Conservation (phyloP, 1,140 invertebrate species). For the Drosophila sturtevanti region DNA sequence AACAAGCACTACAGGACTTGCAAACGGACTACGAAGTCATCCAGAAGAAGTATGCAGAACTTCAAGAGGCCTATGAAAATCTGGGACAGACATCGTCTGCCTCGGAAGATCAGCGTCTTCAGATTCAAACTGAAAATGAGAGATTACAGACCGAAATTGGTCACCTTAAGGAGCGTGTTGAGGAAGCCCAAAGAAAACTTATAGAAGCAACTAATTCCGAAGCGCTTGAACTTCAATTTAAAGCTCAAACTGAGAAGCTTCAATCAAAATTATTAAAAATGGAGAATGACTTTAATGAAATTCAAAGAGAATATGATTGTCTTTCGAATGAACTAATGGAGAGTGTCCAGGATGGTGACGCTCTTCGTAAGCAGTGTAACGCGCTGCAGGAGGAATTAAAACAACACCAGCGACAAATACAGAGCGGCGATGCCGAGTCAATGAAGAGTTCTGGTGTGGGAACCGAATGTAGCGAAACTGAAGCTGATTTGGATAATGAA, state of each 20-base stretch:
- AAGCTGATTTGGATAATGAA: background rate
- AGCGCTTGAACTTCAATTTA: slow-evolving; percentile 14
- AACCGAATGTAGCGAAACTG: slow-evolving; percentile 19
- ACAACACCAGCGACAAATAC: slow-evolving; percentile 3
- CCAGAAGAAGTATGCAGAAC: slow-evolving; percentile 48
- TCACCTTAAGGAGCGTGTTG: slow-evolving; percentile 41
- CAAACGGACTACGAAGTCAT: slow-evolving; percentile 46
- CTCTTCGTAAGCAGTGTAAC: slow-evolving; percentile 26
- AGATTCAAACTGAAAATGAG: slow-evolving; percentile 38
- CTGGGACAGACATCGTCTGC: slow-evolving; percentile 18
- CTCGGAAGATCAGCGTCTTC: slow-evolving; percentile 20
- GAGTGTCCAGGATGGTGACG: slow-evolving; percentile 50
- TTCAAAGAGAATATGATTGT: slow-evolving; percentile 47
- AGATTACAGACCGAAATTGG: slow-evolving; percentile 50
- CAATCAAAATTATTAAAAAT: slow-evolving; percentile 19
- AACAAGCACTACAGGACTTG: slow-evolving; percentile 29
- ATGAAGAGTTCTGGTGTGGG: slow-evolving; percentile 43
- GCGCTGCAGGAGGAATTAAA: slow-evolving; percentile 31
- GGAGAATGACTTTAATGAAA: slow-evolving; percentile 9
- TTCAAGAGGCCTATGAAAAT: slow-evolving; percentile 46
- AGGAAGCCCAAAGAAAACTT: slow-evolving; percentile 42
- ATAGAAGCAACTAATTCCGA: background rate
- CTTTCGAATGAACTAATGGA: slow-evolving; percentile 58
- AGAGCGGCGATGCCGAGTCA: slow-evolving; percentile 7
- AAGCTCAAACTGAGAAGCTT: slow-evolving; percentile 23